phyloP scores from a whole-genome alignment of 2,888 invertebrate genomes.

The Lycaena phlaeas region DNA sequence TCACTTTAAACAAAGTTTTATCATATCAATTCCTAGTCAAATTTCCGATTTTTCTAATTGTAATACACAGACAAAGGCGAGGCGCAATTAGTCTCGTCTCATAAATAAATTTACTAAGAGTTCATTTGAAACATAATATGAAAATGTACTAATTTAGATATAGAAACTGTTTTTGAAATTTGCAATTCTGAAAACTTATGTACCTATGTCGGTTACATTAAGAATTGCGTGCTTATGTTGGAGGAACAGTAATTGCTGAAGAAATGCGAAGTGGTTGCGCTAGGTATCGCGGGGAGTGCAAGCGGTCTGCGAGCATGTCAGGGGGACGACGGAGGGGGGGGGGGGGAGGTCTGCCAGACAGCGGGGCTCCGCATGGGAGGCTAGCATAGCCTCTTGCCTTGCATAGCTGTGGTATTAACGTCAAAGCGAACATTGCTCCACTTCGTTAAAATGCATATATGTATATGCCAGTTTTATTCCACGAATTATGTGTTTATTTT shows the following conservation, averaged over 20 bases:
- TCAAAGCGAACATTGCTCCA: constrained; percentile 55
- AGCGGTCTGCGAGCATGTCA: constrained; percentile 23
- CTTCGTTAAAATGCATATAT: constrained; percentile 37
- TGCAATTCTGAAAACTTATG: too few species aligned
- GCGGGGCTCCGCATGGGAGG: constrained; percentile 73
- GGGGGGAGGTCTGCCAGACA: constrained; percentile 62
- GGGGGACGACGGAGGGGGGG: constrained; percentile 23
- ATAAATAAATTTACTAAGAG: too few species aligned
- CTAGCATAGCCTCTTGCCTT: constrained; percentile 66
- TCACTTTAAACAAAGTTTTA: too few species aligned
- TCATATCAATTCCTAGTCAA: too few species aligned
- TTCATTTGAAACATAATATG: too few species aligned
- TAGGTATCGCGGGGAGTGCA: constrained; percentile 39
- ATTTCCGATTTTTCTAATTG: too few species aligned
- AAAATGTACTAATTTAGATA: too few species aligned
- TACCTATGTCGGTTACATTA: too few species aligned
- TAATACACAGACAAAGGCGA: too few species aligned
- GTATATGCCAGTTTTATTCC: constrained; percentile 7
- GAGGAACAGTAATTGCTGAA: constrained; percentile 33
- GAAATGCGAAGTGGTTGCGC: constrained; percentile 48
- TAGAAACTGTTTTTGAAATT: too few species aligned
- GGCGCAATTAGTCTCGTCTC: too few species aligned
- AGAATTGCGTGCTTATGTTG: too few species aligned
- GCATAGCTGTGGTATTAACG: constrained; percentile 40
- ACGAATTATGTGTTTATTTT: constrained; percentile 8